Base-by-base conservation (phyloP, 1,140 invertebrate species). In the Hirudo medicinalis region DNA sequence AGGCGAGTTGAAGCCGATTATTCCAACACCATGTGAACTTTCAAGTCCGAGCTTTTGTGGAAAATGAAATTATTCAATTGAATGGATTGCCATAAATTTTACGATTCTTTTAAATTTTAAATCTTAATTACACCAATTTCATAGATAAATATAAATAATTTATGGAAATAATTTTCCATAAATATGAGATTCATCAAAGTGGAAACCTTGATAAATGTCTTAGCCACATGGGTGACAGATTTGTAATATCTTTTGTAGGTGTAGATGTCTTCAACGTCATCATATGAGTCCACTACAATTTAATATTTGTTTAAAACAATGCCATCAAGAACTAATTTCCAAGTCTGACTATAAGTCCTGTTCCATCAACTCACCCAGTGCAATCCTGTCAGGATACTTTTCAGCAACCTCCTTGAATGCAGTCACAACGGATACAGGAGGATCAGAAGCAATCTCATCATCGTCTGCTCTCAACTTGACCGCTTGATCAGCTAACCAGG, bases 1-100 rank as follows among this genome's bases (percentile, higher is more conserved):
- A 57, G 91, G 89, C 60, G 88, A 88, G 79, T 96, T 96, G 80
- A 94, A 94, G 63, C 92, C 92, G 55, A 95, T 79, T 76, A 96
- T 92, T 73, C 90, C 88, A 36, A 95, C 92, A 15, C 88, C 88
- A 79, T 91, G 87, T 77, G 87, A 86, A 72, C 86, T 83, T 80
- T 93, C 86, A 54, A 96, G 83, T 11, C 92, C 92, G 63, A 94
- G 82, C 79, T 91, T 73, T n/a, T 53, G 77, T 2, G 77, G 79
- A 22, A 29, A 68, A 36, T 43, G 36, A 68, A 2, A 36, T 36
- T 68, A 32, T 32, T 29, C 9, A 32, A 0, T 0, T 68, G 19
- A 32, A 13, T 29, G 5, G 20, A 67, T 13, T 67, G 29, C 29
- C 13, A 3, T 67, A 22, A 13, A 22, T 67, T 3, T 4, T 67